phyloP scores from a whole-genome alignment of 2,888 invertebrate genomes.

The Clistopyga incitator region DNA sequence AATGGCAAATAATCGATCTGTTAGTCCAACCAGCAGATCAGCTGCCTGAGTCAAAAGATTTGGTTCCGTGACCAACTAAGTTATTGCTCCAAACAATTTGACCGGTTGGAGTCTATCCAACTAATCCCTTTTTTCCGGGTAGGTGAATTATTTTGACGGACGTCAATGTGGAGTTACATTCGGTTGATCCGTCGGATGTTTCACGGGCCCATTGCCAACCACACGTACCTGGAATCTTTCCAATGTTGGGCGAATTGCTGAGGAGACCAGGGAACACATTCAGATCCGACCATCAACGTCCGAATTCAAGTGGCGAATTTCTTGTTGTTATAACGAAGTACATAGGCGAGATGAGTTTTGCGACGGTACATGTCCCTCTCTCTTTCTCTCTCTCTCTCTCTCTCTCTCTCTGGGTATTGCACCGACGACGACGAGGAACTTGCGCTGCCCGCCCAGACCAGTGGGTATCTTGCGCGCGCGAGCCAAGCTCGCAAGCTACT shows the following conservation, averaged over 20 bases:
- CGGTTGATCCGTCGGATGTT: not conserved
- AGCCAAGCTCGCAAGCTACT: constrained; percentile 84
- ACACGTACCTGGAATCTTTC: not conserved
- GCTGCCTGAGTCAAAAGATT: too few species aligned
- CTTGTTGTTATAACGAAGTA: constrained; percentile 54
- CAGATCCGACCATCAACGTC: constrained; percentile 8
- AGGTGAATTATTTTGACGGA: constrained; percentile 24
- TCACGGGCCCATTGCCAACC: constrained; percentile 6
- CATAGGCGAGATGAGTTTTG: constrained; percentile 51
- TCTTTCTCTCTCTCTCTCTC: constrained; percentile 55
- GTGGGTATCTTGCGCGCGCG: constrained; percentile 49
- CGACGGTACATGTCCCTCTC: constrained; percentile 53
- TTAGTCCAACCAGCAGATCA: too few species aligned
- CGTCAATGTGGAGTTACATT: constrained; percentile 50
- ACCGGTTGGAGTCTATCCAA: too few species aligned
- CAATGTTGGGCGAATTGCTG: not conserved
- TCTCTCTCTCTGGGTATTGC: constrained; percentile 27
- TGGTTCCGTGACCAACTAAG: too few species aligned
- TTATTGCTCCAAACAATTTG: too few species aligned
- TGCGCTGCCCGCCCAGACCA: constrained; percentile 53
- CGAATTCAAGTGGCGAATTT: constrained; percentile 20
- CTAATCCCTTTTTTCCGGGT: not conserved
- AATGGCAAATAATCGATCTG: too few species aligned
- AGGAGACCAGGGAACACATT: not conserved
- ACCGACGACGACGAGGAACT: constrained; percentile 56